Evolutionary conservation across 2,113 vertebrate species (phyloP), one percentile per base, ranked within the genome.

Genomic region (Erinaceus europaeus): DNA sequence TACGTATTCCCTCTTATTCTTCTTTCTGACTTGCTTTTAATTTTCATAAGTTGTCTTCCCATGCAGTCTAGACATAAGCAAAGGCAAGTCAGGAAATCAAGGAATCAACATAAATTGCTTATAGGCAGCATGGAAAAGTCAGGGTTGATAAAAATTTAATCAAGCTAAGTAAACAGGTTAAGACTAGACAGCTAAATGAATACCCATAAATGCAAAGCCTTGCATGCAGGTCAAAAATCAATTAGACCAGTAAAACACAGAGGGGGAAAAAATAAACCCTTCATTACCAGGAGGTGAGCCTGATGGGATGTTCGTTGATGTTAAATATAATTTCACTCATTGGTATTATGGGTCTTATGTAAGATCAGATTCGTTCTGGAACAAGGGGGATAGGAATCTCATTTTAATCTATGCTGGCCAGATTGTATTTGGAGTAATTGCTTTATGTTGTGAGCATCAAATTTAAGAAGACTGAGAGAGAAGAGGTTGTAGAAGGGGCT

Each of bases 81-180:
- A 75, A 77, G 32, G 50, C 13, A 27, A 38, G 25, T n/a, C 46
- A 64, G 25, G 25, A 62, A 57, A 77, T 36, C 50, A 32, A 86
- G 17, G 46, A 2, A 44, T 69, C 29, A 27, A 12, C 46, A 27
- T 32, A 42, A 40, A 23, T 29, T 83, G 32, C 15, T 81, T 18
- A 12, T 6, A 85, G 64, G 65, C 13, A 9, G 25, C 10, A 27
- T 11, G 21, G 62, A 61, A 90, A 69, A 55, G 23, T 65, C 64
- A 74, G 36, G 32, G n/a, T n/a, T 64, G 77, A 27, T 50, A 69
- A 74, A 12, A 29, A 69, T 75, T 77, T 65, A 65, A 75, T 90
- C 81, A 77, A 81, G 40, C 50, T 20, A 52, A 88, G 62, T 80
- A 88, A 93, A 73, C 27, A 38, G n/a, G 9, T 36, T n/a, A 86